Conservation (phyloP, 2,888 invertebrate species). For the Ormyrus thymus region DNA sequence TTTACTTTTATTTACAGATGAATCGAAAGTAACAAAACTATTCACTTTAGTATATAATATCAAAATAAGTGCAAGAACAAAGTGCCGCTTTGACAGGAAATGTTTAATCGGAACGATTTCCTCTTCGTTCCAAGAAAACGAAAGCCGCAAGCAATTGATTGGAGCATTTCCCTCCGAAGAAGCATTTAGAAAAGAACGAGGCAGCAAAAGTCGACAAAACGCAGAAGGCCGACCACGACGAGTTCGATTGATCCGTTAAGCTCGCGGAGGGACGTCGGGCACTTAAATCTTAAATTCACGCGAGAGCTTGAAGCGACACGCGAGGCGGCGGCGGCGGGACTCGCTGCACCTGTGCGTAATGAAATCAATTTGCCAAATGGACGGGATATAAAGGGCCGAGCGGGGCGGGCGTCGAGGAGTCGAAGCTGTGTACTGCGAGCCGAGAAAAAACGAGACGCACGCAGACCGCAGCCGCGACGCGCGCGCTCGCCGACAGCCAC, state of each 20-base stretch:
- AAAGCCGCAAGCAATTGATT: conserved; percentile 2
- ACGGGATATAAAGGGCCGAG: conserved; percentile 39
- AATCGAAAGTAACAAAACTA: too few species aligned
- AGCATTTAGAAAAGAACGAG: not conserved
- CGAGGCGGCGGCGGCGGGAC: conserved; percentile 23
- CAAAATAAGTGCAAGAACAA: too few species aligned
- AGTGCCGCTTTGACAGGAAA: too few species aligned
- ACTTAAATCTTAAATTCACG: conserved; percentile 37
- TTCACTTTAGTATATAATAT: too few species aligned
- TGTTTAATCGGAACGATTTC: too few species aligned
- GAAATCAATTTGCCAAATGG: conserved; percentile 68
- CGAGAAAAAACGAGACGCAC: conserved; percentile 14
- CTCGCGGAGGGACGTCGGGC: not conserved
- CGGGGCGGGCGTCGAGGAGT: conserved; percentile 48
- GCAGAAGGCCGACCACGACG: not conserved
- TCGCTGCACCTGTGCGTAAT: conserved; percentile 56
- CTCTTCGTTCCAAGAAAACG: too few species aligned
- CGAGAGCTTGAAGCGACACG: conserved; percentile 34
- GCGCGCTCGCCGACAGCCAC: conserved; percentile 58
- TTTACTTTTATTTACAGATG: too few species aligned
- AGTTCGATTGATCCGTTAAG: conserved; percentile 38
- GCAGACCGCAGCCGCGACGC: too few species aligned
- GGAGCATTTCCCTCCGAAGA: not conserved
- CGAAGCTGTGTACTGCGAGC: conserved; percentile 7
- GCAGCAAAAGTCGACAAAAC: not conserved